Percentiles rank a stretch among this genome's conserved stretches.
Evolutionary conservation across 2,888 invertebrate species (phyloP).

Genomic region (Ferrisia virgata): DNA sequence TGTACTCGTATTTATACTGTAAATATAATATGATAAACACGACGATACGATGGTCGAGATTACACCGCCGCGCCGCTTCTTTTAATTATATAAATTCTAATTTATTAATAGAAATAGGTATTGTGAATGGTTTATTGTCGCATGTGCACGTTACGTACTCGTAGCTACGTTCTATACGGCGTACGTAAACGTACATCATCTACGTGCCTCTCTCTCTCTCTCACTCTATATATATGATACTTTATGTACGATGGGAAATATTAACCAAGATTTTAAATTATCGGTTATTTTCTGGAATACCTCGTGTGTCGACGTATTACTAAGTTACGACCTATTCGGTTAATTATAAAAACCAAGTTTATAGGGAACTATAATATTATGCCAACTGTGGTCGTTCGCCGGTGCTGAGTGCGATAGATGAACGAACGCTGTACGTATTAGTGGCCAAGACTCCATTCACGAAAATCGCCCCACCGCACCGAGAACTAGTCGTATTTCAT

Average conservation of each 20-base stretch:
- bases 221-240: not conserved
- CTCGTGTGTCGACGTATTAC: not conserved
- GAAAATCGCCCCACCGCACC: not conserved
- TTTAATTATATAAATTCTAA: not conserved
- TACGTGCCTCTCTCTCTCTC: too few relatives aligned
- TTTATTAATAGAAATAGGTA: not conserved
- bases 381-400: too few relatives aligned
- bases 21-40: too few relatives aligned
- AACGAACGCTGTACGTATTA: not conserved
- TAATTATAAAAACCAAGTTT: not conserved
- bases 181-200: too few relatives aligned
- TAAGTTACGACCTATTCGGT: not conserved
- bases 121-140: conserved; percentile 8
- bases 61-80: not conserved
- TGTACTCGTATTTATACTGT: too few relatives aligned
- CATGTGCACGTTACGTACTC: not conserved
- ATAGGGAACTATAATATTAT: too few relatives aligned
- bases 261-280: not conserved
- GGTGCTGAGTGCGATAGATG: not conserved
- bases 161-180: too few relatives aligned
- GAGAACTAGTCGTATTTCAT: not conserved
- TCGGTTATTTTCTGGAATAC: not conserved
- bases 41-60: not conserved
- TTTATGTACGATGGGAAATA: not conserved
- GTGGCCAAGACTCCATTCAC: not conserved